phyloP scores from a whole-genome alignment of 2,888 invertebrate genomes.

The Ceratothoa steindachneri region DNA sequence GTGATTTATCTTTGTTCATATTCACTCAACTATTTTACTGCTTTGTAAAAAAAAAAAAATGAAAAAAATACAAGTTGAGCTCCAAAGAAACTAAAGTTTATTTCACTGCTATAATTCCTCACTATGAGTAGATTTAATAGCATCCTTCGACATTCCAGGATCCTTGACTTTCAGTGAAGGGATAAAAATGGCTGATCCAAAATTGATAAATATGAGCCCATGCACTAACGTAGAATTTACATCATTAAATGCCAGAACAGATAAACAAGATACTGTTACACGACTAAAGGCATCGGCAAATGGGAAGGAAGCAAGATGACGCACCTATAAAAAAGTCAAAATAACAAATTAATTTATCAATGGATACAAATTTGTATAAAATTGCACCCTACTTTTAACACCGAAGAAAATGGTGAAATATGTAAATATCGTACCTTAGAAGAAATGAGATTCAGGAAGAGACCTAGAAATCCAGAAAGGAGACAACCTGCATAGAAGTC shows the following conservation, averaged over 20 bases:
- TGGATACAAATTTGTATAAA: too few relatives aligned
- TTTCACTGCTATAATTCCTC: background rate
- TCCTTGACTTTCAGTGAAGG: background rate
- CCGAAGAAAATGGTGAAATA: too few relatives aligned
- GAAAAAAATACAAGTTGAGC: too few relatives aligned
- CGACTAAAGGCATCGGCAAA: background rate
- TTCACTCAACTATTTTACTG: too few relatives aligned
- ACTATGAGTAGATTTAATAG: background rate
- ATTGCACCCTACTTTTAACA: too few relatives aligned
- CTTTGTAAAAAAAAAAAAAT: too few relatives aligned
- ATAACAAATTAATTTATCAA: too few relatives aligned
- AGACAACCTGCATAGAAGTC: conserved; percentile 50
- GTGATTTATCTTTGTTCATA: too few relatives aligned
- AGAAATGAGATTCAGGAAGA: conserved; percentile 41
- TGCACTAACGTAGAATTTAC: background rate
- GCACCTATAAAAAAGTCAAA: background rate
- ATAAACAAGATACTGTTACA: background rate
- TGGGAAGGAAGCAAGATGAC: background rate
- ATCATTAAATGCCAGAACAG: background rate
- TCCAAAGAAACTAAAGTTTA: too few relatives aligned
- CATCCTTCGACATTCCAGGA: background rate
- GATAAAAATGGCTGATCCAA: background rate
- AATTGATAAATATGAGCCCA: background rate
- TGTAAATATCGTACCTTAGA: conserved; percentile 46
- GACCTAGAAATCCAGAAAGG: conserved; percentile 49